Evolutionary conservation across 37 sponge, comb jelly and placozoan genomes (phyloP).

Genomic region (Spongilla lacustris): DNA sequence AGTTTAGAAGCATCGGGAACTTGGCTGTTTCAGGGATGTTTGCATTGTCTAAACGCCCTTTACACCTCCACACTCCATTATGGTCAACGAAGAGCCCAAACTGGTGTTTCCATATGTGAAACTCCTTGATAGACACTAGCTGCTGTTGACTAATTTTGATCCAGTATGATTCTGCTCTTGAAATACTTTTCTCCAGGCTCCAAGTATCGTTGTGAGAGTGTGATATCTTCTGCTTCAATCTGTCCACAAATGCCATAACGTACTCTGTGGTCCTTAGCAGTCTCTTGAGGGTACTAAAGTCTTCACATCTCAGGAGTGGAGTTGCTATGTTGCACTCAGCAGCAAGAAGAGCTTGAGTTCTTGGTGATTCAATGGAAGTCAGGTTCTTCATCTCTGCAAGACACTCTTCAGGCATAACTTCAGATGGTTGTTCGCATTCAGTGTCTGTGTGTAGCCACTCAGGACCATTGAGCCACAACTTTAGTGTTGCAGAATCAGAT

Average conservation of each 20-base stretch:
- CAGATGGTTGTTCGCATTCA: not conserved
- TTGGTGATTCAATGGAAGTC: not conserved
- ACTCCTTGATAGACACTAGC: not conserved
- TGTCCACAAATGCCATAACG: not conserved
- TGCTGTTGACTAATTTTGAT: not conserved
- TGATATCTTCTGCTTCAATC: not conserved
- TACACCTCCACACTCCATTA: slow-evolving; percentile 33
- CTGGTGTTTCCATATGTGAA: not conserved
- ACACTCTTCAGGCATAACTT: slow-evolving; percentile 24
- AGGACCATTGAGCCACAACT: slow-evolving; percentile 23
- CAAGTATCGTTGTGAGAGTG: not conserved
- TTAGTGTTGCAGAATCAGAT: not conserved
- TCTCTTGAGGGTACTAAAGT: not conserved
- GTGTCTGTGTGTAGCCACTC: slow-evolving; percentile 11
- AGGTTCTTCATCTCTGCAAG: not conserved
- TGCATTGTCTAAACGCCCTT: slow-evolving; percentile 35
- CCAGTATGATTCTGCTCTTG: not conserved
- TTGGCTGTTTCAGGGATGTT: slow-evolving; percentile 10
- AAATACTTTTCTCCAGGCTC: not conserved
- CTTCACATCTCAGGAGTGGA: slow-evolving; percentile 18
- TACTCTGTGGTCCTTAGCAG: not conserved
- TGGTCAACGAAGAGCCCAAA: slow-evolving; percentile 24
- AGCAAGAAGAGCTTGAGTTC: not conserved
- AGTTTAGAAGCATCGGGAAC: slow-evolving; percentile 26
- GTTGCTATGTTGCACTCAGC: not conserved